Conservation (phyloP, 2,797 vertebrate species). For the Saguinus oedipus region DNA sequence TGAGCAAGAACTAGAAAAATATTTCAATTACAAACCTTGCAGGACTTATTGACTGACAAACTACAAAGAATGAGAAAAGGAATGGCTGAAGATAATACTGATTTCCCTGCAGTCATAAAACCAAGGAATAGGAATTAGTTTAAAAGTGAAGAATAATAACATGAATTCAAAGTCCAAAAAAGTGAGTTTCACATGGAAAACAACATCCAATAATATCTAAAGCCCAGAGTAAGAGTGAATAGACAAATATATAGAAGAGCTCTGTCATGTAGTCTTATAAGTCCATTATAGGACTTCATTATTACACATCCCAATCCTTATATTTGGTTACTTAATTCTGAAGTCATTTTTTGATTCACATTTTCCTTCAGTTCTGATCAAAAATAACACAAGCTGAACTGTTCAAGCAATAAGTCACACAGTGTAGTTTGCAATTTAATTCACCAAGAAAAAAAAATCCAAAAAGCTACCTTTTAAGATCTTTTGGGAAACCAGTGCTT, state of each 20-base stretch:
- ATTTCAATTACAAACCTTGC: neutral
- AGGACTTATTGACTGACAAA: neutral
- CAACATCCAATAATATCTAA: neutral
- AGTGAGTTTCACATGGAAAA: neutral
- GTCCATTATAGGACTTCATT: neutral
- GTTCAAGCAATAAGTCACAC: neutral
- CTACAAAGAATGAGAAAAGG: neutral
- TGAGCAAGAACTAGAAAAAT: neutral
- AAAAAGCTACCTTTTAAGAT: neutral
- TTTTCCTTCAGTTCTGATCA: neutral
- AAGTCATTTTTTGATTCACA: neutral
- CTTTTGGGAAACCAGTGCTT: neutral
- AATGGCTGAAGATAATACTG: neutral
- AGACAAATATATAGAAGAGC: neutral
- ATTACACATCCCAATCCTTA: neutral
- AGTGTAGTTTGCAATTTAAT: constrained; percentile 11
- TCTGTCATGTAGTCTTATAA: neutral
- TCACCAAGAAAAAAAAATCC: neutral
- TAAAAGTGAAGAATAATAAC: neutral
- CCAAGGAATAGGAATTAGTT: neutral
- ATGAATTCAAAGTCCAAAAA: constrained; percentile 3
- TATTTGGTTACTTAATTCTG: neutral
- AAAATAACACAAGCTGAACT: neutral
- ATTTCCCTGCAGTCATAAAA: neutral
- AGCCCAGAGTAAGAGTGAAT: neutral